phyloP scores from a whole-genome alignment of 2,797 vertebrate species.

The Lepus townsendii region DNA sequence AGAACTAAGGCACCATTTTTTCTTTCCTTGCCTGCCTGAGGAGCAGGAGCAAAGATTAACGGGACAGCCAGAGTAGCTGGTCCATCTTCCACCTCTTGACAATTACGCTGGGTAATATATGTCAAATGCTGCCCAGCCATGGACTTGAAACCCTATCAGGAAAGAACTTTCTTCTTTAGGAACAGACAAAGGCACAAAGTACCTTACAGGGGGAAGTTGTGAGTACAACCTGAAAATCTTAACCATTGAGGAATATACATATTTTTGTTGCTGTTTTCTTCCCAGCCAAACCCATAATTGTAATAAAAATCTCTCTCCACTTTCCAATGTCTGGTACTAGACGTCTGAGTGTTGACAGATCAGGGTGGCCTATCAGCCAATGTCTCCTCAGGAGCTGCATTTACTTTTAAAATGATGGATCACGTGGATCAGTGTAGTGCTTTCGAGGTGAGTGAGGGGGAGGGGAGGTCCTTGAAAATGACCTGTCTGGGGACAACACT shows the following conservation, averaged over 20 bases:
- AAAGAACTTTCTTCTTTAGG: slow-evolving; percentile 65
- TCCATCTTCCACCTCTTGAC: neutral
- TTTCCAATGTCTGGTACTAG: slow-evolving; percentile 59
- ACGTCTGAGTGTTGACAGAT: slow-evolving; percentile 38
- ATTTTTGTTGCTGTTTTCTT: slow-evolving; percentile 50
- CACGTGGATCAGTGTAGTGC: neutral
- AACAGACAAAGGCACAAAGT: slow-evolving; percentile 74
- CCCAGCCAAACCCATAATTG: slow-evolving; percentile 43
- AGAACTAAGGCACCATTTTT: slow-evolving; percentile 81
- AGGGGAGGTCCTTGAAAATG: slow-evolving; percentile 36
- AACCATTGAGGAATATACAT: slow-evolving; percentile 49
- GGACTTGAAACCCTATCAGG: slow-evolving; percentile 33
- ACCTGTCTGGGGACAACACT: neutral
- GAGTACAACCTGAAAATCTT: slow-evolving; percentile 66
- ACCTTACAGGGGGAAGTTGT: slow-evolving; percentile 61
- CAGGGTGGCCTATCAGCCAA: slow-evolving; percentile 76
- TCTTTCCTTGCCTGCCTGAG: slow-evolving; percentile 60
- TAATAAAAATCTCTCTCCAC: slow-evolving; percentile 7
- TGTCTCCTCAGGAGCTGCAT: slow-evolving; percentile 70
- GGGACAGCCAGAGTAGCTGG: neutral
- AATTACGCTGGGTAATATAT: neutral
- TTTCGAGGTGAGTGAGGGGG: neutral
- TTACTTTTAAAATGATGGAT: slow-evolving; percentile 21
- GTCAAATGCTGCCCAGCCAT: neutral
- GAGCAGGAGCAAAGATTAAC: slow-evolving; percentile 60